These are phyloP conservation scores for Osmerus mordax DNA, from an alignment of 2,113 vertebrate genomes.

Conservation along the genomic window DNA sequence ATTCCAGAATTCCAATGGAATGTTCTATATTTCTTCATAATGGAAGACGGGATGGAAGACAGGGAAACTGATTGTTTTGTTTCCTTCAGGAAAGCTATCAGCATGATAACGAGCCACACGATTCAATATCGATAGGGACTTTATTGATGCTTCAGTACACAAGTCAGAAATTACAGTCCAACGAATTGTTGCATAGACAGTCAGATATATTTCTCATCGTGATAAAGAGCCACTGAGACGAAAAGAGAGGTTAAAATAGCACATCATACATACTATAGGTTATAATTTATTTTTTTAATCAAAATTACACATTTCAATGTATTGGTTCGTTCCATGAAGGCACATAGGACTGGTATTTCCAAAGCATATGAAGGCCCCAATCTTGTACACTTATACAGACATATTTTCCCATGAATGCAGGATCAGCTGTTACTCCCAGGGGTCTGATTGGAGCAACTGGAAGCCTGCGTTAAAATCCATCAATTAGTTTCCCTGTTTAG, in stretches of 20 bases:
- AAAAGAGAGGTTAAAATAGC: slow-evolving; percentile 29
- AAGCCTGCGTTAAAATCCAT: slow-evolving; percentile 13
- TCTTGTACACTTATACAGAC: slow-evolving; percentile 14
- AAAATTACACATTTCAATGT: slow-evolving; percentile 16
- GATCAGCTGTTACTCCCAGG: slow-evolving; percentile 18
- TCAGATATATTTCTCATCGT: slow-evolving; percentile 15
- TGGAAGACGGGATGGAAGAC: no score
- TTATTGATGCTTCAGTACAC: slow-evolving; percentile 64
- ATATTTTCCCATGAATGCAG: slow-evolving; percentile 1
- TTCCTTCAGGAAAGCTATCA: no score
- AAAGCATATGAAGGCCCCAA: slow-evolving; percentile 11
- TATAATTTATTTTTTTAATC: slow-evolving; percentile 12
- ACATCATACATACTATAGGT: slow-evolving; percentile 43
- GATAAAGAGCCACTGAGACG: slow-evolving; percentile 22
- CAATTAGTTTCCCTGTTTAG: background rate
- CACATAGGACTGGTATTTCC: slow-evolving; percentile 28
- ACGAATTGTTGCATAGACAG: slow-evolving; percentile 42
- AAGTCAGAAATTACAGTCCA: slow-evolving; percentile 40
- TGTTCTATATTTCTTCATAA: no score
- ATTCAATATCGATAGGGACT: slow-evolving; percentile 43
- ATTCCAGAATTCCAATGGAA: no score
- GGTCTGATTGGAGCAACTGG: slow-evolving; percentile 22
- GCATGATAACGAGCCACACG: background rate
- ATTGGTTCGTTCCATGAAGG: slow-evolving; percentile 34
- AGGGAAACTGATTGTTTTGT: no score